A percentile compares a stretch with the other conserved stretches of the same genome.
phyloP scores from a whole-genome alignment of 2,113 vertebrate genomes.

The Cranoglanis bouderius region DNA sequence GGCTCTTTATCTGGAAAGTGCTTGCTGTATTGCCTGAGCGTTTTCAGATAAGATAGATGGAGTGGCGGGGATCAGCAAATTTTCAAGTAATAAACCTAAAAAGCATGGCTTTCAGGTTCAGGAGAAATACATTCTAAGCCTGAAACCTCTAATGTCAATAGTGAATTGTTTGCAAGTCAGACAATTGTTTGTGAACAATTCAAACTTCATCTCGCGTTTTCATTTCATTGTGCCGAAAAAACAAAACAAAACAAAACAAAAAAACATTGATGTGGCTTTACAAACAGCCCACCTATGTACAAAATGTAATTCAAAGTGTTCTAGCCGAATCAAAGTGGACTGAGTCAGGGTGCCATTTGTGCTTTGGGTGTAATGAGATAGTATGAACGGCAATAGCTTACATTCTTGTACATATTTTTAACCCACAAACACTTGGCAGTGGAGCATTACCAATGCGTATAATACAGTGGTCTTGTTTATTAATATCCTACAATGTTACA shows the following conservation, averaged over 20 bases:
- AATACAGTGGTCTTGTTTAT: neutral
- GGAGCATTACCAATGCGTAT: neutral
- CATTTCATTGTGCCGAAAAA: neutral
- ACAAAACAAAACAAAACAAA: neutral
- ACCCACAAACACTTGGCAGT: neutral
- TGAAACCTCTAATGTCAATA: neutral
- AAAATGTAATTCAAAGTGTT: neutral
- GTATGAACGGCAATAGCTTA: neutral
- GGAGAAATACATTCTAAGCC: neutral
- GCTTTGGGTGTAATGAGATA: neutral
- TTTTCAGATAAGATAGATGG: neutral
- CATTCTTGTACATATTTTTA: neutral
- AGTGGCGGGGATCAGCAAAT: neutral
- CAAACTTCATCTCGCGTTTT: neutral
- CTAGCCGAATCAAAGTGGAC: too few relatives aligned
- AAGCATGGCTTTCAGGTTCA: neutral
- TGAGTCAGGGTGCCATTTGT: neutral
- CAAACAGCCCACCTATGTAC: neutral
- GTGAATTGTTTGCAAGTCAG: neutral
- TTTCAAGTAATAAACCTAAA: neutral
- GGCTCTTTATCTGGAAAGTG: slow-evolving; percentile 6
- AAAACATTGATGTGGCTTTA: neutral
- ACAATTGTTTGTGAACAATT: too few relatives aligned
- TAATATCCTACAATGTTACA: neutral
- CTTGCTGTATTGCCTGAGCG: neutral